phyloP scores from a whole-genome alignment of 1,140 invertebrate species.

The Anoplophora glabripennis region DNA sequence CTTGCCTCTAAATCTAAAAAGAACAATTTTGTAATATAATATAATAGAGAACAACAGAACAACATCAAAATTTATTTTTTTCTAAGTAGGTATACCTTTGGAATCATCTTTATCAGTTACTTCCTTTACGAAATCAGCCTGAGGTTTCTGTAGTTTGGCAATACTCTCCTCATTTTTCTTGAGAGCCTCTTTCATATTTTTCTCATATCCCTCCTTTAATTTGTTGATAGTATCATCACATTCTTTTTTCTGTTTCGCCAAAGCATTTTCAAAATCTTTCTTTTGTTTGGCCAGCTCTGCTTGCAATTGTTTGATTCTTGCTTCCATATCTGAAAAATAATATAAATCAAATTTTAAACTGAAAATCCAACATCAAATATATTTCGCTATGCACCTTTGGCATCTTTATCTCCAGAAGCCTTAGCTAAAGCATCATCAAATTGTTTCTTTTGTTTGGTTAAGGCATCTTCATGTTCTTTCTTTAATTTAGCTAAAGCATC shows the following conservation, averaged over 20 bases:
- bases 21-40: no score
- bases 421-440: conserved; percentile 21
- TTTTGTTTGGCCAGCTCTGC: not conserved
- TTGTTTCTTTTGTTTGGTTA: conserved; percentile 19
- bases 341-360: no score
- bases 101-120: not conserved
- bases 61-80: no score
- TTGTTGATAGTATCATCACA: no score
- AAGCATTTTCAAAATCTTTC: not conserved
- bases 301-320: conserved; percentile 6
- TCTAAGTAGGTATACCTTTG: no score
- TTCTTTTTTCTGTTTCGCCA: conserved; percentile 3
- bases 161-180: conserved; percentile 10
- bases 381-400: conserved; percentile 18
- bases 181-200: conserved; percentile 2
- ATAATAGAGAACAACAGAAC: no score
- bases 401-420: conserved; percentile 12
- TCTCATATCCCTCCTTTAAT: conserved; percentile 9
- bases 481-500: conserved; percentile 1
- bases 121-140: conserved; percentile 6
- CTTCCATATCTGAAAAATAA: not conserved
- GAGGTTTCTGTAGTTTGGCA: not conserved
- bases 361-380: no score
- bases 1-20: not conserved
- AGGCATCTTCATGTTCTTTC: conserved; percentile 13